Conservation (phyloP, 1,140 invertebrate genomes). For the Laupala kohalensis region DNA sequence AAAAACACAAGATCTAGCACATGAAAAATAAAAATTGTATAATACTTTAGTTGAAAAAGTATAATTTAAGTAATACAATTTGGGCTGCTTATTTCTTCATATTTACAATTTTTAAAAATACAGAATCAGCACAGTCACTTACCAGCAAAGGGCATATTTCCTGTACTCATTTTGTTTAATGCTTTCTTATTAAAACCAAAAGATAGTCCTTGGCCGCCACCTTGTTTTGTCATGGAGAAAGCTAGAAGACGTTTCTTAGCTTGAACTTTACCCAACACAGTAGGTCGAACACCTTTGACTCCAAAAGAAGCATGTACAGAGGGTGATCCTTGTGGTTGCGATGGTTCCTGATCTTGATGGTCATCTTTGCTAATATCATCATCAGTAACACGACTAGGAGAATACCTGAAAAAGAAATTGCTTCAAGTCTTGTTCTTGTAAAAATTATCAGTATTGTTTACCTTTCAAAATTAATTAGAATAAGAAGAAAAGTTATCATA, state of each 20-base stretch:
- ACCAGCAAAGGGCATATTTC: not conserved
- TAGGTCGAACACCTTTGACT: not conserved
- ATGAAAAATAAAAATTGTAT: not conserved
- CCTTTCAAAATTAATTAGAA: too few species aligned
- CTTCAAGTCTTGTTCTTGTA: not conserved
- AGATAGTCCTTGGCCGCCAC: conserved; percentile 8
- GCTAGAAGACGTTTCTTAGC: conserved; percentile 27
- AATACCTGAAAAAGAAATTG: conserved; percentile 9
- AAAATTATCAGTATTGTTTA: too few species aligned
- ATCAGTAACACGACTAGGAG: conserved; percentile 8
- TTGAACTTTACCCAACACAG: conserved; percentile 23
- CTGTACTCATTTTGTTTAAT: not conserved
- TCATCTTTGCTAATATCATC: conserved; percentile 2
- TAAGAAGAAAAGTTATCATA: too few species aligned
- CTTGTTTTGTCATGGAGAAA: conserved; percentile 25
- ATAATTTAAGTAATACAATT: not conserved
- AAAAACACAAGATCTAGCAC: too few species aligned
- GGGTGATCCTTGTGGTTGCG: not conserved
- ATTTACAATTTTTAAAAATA: too few species aligned
- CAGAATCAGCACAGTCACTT: too few species aligned
- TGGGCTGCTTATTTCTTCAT: not conserved
- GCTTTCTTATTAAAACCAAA: conserved; percentile 8
- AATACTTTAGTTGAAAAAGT: too few species aligned
- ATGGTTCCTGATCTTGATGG: not conserved
- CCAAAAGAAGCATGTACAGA: not conserved